Evolutionary conservation across 2,888 invertebrate species (phyloP).

Genomic region (Trissolcus japonicus): DNA sequence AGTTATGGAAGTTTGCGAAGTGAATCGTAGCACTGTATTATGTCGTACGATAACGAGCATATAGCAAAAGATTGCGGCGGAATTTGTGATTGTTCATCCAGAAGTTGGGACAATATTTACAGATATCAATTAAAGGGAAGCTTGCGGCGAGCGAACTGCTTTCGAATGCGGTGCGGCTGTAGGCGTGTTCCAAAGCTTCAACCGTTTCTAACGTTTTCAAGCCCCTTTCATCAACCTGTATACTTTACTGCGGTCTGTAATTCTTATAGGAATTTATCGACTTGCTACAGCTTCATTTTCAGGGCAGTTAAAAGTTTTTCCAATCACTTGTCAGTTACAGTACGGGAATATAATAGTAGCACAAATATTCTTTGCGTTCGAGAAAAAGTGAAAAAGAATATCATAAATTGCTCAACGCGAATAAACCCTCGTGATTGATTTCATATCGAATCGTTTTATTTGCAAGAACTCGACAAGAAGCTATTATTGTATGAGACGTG

Average conservation of each 20-base stretch:
- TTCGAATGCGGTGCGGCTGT: background rate
- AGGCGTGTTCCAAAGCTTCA: constrained; percentile 9
- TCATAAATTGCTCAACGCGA: no score
- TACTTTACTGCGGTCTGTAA: constrained; percentile 15
- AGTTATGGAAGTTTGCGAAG: background rate
- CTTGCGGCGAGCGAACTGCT: background rate
- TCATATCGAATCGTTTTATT: no score
- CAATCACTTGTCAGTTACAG: no score
- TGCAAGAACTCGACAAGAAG: no score
- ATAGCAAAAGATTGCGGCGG: background rate
- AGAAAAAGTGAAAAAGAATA: no score
- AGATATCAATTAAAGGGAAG: constrained; percentile 10
- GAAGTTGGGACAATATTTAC: constrained; percentile 1
- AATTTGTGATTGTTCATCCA: background rate
- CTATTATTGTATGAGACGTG: no score
- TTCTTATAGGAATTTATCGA: constrained; percentile 10
- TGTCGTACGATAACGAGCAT: background rate
- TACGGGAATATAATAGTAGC: no score
- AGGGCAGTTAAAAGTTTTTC: constrained; percentile 4
- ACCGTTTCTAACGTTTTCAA: constrained; percentile 12
- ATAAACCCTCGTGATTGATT: no score
- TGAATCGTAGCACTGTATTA: constrained; percentile 7
- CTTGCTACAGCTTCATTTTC: constrained; percentile 4
- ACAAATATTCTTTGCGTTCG: no score
- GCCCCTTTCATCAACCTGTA: constrained; percentile 2